Evolutionary conservation across 2,888 invertebrate species (phyloP).

Genomic region (Thelaira solivaga): DNA sequence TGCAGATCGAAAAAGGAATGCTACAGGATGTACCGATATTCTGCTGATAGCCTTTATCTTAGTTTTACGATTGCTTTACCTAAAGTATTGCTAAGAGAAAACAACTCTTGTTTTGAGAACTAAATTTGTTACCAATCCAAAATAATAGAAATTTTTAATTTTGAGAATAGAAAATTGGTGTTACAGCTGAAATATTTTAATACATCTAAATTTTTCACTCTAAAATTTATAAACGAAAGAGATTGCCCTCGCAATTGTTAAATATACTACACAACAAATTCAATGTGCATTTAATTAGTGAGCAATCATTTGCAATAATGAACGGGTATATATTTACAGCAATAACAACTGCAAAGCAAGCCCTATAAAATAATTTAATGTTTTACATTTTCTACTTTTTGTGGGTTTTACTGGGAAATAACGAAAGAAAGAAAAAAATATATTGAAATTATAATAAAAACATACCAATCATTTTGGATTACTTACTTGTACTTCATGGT

Average conservation of each 20-base stretch:
- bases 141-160: no score
- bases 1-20: no score
- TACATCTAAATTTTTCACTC: no score
- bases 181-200: no score
- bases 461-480: slow-evolving; percentile 16
- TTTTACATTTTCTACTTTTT: slow-evolving; percentile 22
- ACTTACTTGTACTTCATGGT: neutral
- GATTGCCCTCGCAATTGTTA: neutral
- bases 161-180: no score
- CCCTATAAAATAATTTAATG: slow-evolving; percentile 19
- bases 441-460: slow-evolving; percentile 10
- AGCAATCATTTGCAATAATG: slow-evolving; percentile 52
- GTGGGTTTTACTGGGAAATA: slow-evolving; percentile 16
- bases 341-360: slow-evolving; percentile 19
- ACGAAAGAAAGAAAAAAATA: neutral
- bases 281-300: slow-evolving; percentile 54
- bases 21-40: no score
- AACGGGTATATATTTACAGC: slow-evolving; percentile 38
- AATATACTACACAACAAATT: neutral
- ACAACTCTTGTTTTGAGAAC: no score
- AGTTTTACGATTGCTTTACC: no score
- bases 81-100: no score
- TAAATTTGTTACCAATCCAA: no score
- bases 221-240: neutral
- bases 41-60: no score